Evolutionary conservation across 2,888 invertebrate genomes (phyloP), one percentile per base, ranked within the genome.

Genomic region (Polydrusus cervinus): DNA sequence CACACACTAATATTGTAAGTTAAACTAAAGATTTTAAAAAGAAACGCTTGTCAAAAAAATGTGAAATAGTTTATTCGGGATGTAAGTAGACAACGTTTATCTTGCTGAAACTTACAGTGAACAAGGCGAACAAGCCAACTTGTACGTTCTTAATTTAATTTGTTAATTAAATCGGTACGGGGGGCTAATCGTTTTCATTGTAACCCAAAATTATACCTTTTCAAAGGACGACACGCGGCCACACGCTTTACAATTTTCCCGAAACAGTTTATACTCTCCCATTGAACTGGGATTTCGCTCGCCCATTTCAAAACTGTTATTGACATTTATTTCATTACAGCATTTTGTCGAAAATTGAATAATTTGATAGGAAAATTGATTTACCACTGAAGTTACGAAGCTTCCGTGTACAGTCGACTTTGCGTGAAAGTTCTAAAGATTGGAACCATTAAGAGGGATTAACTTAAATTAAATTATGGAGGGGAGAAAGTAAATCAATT

Each of bases 241-340:
- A 10, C 38, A 45, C 47, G 43, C 64, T 64, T 47, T 64, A 64
- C 64, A 64, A 64, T 64, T 34, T 30, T 3, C 47, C 13, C 47
- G 14, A 47, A 64, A 47, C 49, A 30, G 25, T 47, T 62, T 10
- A 45, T 11, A 25, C 14, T 30, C 20, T 14, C n/a, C 64, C 47
- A 20, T 11, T 30, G 38, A 13, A 43, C 55, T 53, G 67, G 55
- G 74, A 53, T 64, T 65, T 65, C 79, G 78, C 79, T 75, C 81
- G 80, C 79, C 78, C 80, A 75, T 77, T 71, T 77, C 73, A 78
- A 77, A 76, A 73, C 79, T 80, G 79, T 76, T 83, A 84, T 84
- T 84, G 84, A 85, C 85, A 82, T 85, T 85, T 83, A 85, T 85
- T 84, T 83, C 82, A 82, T 83, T 83, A 81, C 77, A 79, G 79